These are phyloP conservation scores for Leucoptera coffeella DNA, from an alignment of 2,888 invertebrate species.

Conservation along the genomic window DNA sequence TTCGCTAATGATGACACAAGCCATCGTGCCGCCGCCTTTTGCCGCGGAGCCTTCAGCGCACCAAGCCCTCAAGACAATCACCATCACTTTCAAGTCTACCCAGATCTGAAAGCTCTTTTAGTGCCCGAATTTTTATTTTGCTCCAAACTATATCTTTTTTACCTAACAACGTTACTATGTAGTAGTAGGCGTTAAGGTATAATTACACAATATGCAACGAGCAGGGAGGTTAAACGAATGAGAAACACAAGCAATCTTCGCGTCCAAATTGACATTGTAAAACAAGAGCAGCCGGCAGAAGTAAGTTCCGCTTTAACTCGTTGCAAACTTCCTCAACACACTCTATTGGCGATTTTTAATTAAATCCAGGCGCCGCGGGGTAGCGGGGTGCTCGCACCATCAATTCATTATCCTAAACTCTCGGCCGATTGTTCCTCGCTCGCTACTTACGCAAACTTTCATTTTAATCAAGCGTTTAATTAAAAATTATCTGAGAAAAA, in stretches of 20 bases:
- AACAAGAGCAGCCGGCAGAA: constrained; percentile 42
- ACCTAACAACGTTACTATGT: no score
- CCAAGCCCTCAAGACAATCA: no score
- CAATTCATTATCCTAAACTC: constrained; percentile 55
- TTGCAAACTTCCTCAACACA: constrained; percentile 46
- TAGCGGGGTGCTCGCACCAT: constrained; percentile 51
- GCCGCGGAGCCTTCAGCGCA: no score
- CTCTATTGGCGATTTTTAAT: constrained; percentile 54
- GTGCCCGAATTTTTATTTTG: no score
- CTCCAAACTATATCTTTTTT: no score
- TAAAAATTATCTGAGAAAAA: constrained; percentile 55
- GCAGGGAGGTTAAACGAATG: constrained; percentile 1
- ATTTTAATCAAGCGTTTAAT: constrained; percentile 56
- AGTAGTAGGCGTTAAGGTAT: no score
- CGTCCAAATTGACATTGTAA: constrained; percentile 51
- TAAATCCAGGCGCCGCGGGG: constrained; percentile 44
- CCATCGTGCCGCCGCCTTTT: constrained; percentile 6
- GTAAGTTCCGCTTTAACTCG: constrained; percentile 50
- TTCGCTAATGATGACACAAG: constrained; percentile 46
- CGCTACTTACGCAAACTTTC: constrained; percentile 54
- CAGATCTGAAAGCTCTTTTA: no score
- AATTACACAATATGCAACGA: no score
- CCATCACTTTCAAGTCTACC: no score
- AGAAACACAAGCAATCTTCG: constrained; percentile 23
- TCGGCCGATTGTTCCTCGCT: constrained; percentile 49